phyloP scores from a whole-genome alignment of 1,140 invertebrate genomes.

The Anastatus disparis region DNA sequence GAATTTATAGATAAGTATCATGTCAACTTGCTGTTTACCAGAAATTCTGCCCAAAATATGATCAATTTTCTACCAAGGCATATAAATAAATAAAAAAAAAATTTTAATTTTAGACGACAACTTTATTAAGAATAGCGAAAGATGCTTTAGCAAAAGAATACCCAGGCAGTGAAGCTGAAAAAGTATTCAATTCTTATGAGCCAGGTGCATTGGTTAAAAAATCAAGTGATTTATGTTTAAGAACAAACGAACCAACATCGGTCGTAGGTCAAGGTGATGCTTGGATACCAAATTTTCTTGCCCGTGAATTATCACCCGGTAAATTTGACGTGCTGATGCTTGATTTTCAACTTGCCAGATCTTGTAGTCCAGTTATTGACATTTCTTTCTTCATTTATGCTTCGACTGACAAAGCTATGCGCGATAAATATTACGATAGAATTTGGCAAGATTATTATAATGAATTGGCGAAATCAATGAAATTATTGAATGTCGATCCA shows the following conservation, averaged over 20 bases:
- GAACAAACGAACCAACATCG: conserved; percentile 55
- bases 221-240: conserved; percentile 49
- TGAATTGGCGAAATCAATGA: conserved; percentile 68
- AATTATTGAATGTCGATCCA: conserved; percentile 70
- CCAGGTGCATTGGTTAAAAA: conserved; percentile 50
- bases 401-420: conserved; percentile 70
- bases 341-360: conserved; percentile 77
- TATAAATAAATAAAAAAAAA: too few relatives aligned
- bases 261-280: conserved; percentile 78
- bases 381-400: conserved; percentile 73
- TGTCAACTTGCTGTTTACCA: too few relatives aligned
- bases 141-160: conserved; percentile 74
- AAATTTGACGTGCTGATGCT: conserved; percentile 70
- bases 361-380: conserved; percentile 70
- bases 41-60: too few relatives aligned
- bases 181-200: conserved; percentile 63
- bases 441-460: conserved; percentile 71
- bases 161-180: conserved; percentile 69
- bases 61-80: too few relatives aligned
- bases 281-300: conserved; percentile 80
- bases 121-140: conserved; percentile 45
- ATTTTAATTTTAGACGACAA: conserved; percentile 9
- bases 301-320: conserved; percentile 61
- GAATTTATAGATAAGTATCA: too few relatives aligned
- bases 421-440: conserved; percentile 69